A percentile compares a stretch with the other conserved stretches of the same genome.
Conservation (phyloP, 2,888 invertebrate genomes). For the Molorchus minor region DNA sequence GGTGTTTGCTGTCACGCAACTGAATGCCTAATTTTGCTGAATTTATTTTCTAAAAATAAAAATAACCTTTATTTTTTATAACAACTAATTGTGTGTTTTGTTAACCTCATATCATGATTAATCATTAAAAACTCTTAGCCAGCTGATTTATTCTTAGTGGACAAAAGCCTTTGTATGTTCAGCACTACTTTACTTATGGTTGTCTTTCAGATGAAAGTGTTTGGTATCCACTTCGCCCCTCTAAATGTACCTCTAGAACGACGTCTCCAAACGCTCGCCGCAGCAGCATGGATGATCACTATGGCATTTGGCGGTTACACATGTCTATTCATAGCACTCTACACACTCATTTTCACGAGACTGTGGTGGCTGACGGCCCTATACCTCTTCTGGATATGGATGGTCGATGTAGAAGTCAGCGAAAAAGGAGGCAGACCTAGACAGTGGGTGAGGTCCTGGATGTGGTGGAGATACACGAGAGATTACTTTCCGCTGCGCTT, state of each 20-base stretch:
- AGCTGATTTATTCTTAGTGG: too few relatives aligned
- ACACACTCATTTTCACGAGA: conserved; percentile 67
- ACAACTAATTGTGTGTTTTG: too few relatives aligned
- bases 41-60: too few relatives aligned
- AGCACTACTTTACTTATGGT: too few relatives aligned
- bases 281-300: conserved; percentile 74
- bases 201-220: conserved; percentile 55
- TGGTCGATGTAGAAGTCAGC: conserved; percentile 69
- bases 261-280: conserved; percentile 84
- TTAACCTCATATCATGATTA: too few relatives aligned
- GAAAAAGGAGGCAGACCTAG: conserved; percentile 64
- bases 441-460: conserved; percentile 61
- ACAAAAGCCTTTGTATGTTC: too few relatives aligned
- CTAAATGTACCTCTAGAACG: conserved; percentile 77
- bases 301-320: conserved; percentile 70
- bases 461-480: conserved; percentile 76
- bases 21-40: too few relatives aligned
- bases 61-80: too few relatives aligned
- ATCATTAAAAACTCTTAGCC: too few relatives aligned
- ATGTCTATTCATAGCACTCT: conserved; percentile 66
- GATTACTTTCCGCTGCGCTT: conserved; percentile 87
- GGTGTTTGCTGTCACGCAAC: too few relatives aligned
- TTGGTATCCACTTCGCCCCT: conserved; percentile 89
- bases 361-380: conserved; percentile 67
- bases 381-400: conserved; percentile 72